Percentiles rank a stretch among this genome's conserved stretches.
phyloP scores from a whole-genome alignment of 2,113 vertebrate species.

The Hipposideros armiger region DNA sequence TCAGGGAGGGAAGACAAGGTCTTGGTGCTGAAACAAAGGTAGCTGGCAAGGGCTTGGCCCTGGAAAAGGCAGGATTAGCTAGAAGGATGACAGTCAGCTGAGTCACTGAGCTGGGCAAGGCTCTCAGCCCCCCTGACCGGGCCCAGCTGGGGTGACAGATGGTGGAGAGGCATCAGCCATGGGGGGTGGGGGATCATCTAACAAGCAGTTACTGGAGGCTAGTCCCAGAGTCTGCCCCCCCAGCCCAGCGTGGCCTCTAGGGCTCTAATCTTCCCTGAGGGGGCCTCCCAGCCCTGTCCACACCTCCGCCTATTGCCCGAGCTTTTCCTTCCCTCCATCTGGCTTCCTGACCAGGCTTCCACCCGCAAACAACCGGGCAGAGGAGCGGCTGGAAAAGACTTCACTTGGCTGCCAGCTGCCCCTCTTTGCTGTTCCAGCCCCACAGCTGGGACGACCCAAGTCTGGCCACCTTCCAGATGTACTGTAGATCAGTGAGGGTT shows the following conservation, averaged over 20 bases:
- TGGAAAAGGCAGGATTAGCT: neutral
- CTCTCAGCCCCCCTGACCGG: slow-evolving; percentile 38
- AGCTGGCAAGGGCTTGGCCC: neutral
- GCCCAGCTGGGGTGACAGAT: slow-evolving; percentile 80
- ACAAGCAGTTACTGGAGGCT: neutral
- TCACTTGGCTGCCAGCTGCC: neutral
- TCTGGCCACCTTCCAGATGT: neutral
- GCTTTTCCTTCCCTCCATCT: slow-evolving; percentile 57
- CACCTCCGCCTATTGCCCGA: neutral
- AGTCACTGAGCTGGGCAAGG: slow-evolving; percentile 58
- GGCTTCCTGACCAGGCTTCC: slow-evolving; percentile 59
- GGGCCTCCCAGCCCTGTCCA: neutral
- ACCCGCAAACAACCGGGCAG: slow-evolving; percentile 4
- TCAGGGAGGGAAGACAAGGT: neutral
- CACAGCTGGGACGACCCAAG: neutral
- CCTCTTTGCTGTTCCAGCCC: neutral
- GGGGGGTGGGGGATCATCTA: neutral
- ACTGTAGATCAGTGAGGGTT: neutral
- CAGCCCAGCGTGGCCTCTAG: neutral
- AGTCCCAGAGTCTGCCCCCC: neutral
- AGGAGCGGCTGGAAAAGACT: neutral
- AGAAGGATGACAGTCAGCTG: slow-evolving; percentile 45
- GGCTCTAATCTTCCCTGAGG: neutral
- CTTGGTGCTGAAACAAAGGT: neutral
- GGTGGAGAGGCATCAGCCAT: slow-evolving; percentile 58